phyloP scores from a whole-genome alignment of 1,140 invertebrate genomes.

The Magallana angulata region DNA sequence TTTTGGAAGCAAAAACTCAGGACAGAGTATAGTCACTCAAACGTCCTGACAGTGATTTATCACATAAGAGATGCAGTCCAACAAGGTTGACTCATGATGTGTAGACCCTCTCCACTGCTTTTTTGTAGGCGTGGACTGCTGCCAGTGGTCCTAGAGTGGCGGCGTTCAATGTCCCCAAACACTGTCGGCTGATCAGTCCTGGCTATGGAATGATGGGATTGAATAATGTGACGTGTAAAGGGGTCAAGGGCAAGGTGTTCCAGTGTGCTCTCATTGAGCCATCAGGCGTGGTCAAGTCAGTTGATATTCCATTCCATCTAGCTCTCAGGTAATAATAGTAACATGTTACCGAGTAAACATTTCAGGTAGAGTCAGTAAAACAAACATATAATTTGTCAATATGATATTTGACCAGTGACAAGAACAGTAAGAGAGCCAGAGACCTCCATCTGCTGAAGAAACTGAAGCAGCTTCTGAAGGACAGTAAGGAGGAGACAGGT shows the following conservation, averaged over 20 bases:
- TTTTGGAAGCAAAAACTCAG: too few species aligned
- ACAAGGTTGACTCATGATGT: too few species aligned
- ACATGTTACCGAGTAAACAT: background rate
- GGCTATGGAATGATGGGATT: constrained; percentile 89
- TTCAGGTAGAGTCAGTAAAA: background rate
- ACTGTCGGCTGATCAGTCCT: constrained; percentile 82
- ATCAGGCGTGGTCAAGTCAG: constrained; percentile 88
- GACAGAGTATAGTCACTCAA: too few species aligned
- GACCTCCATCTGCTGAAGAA: constrained; percentile 92
- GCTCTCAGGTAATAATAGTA: constrained; percentile 74
- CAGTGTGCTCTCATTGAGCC: constrained; percentile 91
- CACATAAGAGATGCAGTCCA: too few species aligned
- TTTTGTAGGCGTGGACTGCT: constrained; percentile 85
- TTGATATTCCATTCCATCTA: constrained; percentile 93
- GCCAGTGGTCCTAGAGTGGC: constrained; percentile 92
- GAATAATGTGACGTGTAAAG: constrained; percentile 80
- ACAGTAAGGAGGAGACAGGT: constrained; percentile 74
- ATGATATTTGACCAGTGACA: constrained; percentile 82
- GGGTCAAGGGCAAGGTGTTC: constrained; percentile 82
- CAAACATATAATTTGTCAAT: background rate
- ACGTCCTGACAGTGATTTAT: too few species aligned
- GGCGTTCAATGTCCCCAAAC: constrained; percentile 92
- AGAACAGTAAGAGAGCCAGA: constrained; percentile 90
- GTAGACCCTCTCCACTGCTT: too few species aligned
- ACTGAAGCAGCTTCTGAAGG: constrained; percentile 78